These are phyloP conservation scores for Caerostris darwini DNA, from an alignment of 1,140 invertebrate species.

Conservation along the genomic window DNA sequence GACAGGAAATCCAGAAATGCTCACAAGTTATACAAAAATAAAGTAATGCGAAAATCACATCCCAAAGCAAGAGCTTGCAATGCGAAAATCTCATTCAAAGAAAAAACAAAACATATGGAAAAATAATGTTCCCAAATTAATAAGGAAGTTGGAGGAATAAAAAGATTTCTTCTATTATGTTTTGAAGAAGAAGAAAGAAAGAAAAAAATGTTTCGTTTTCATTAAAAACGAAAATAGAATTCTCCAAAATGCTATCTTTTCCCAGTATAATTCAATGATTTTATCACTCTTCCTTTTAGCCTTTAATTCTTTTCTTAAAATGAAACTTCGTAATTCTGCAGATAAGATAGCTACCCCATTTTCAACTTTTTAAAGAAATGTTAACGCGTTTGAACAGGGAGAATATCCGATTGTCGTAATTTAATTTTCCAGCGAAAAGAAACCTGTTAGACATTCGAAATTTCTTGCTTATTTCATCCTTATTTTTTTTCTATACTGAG, in stretches of 20 bases:
- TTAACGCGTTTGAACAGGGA: neutral
- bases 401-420: neutral
- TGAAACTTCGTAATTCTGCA: neutral
- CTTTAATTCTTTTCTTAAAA: neutral
- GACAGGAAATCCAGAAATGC: too few relatives aligned
- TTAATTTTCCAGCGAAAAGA: neutral
- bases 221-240: neutral
- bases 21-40: too few relatives aligned
- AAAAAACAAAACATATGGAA: too few relatives aligned
- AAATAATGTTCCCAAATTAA: too few relatives aligned
- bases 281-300: neutral
- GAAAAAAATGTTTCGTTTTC: neutral
- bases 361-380: neutral
- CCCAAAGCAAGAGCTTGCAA: too few relatives aligned
- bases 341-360: neutral
- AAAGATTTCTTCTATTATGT: too few relatives aligned
- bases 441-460: neutral
- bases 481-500: neutral
- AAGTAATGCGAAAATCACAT: too few relatives aligned
- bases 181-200: too few relatives aligned
- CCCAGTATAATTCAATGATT: neutral
- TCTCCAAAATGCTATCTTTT: neutral
- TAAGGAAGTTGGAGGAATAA: too few relatives aligned
- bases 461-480: neutral
- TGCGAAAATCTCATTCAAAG: too few relatives aligned